These are phyloP conservation scores for Perodicticus potto DNA, from an alignment of 2,797 vertebrate species.

Conservation along the genomic window DNA sequence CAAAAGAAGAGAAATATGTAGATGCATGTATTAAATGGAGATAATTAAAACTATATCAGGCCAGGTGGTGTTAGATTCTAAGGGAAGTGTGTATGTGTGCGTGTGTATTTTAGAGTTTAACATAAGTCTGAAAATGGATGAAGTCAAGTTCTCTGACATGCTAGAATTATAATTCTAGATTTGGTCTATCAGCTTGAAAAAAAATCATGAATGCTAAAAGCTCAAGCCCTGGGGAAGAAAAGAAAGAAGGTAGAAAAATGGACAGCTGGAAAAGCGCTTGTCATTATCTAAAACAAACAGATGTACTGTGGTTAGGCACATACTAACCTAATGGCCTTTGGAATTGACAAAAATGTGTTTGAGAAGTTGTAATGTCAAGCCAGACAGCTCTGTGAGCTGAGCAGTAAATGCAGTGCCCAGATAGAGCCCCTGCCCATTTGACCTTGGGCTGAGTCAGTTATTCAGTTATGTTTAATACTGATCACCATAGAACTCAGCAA, in stretches of 20 bases:
- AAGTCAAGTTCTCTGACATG: conserved; percentile 50
- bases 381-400: neutral
- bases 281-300: conserved; percentile 62
- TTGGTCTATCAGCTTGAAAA: conserved; percentile 53
- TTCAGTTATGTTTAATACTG: neutral
- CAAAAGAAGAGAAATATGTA: neutral
- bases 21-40: neutral
- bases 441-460: neutral
- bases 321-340: conserved; percentile 57
- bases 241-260: conserved; percentile 46
- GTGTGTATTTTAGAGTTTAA: conserved; percentile 4
- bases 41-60: conserved; percentile 34
- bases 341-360: conserved; percentile 46
- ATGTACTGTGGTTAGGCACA: neutral
- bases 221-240: conserved; percentile 53
- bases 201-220: conserved; percentile 54
- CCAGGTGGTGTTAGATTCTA: conserved; percentile 24
- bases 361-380: neutral
- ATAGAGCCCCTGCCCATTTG: neutral
- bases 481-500: neutral
- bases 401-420: neutral
- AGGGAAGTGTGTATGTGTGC: neutral
- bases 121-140: conserved; percentile 44
- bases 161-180: conserved; percentile 63
- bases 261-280: conserved; percentile 62